Evolutionary conservation across 1,140 invertebrate genomes (phyloP), one percentile per base, ranked within the genome.

Genomic region (Calliphora vicina): DNA sequence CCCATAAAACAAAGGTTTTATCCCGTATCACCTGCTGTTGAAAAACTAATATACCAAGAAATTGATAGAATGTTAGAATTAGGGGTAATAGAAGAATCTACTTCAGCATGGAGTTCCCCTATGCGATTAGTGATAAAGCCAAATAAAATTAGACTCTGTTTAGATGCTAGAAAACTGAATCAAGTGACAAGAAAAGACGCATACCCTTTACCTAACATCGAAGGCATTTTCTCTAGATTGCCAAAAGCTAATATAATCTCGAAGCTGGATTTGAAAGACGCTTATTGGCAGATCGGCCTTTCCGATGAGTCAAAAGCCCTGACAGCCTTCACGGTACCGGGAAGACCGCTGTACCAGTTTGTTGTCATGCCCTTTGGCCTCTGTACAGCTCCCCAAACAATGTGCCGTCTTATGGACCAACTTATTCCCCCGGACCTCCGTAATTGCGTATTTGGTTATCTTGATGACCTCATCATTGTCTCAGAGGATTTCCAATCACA

Each of bases 201-300:
- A n/a, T 84, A 84, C 61, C 84, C 86, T 10, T 61, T 88, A 13
- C 87, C 85, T 17, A 80, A 82, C 20, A 86, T 87, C 50, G 83
- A 84, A 12, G 83, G 83, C 1, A 85, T 87, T n/a, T 81, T 87
- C 2, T 73, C 83, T 82, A 81, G 84, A 4, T 67, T 86, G 3
- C 81, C 84, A 25, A 84, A 84, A 29, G 80, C 84, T 3, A 73
- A 84, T 80, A 17, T 83, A 15, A 85, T 83, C 2, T 61, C 87
- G 50, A 87, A 76, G 9, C 17, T 90, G 6, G 86, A 89, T 81
- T 82, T 90, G 17, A 88, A 88, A 82, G 85, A 87, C 67, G 89
- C 87, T 0, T 91, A 86, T 80, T 88, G 86, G 86, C 89, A 92
- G 82, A 86, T 91, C 4, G 86, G 85, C 0, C 26, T 92, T 1